phyloP scores from a whole-genome alignment of 2,113 vertebrate species.

The Isurus oxyrinchus region DNA sequence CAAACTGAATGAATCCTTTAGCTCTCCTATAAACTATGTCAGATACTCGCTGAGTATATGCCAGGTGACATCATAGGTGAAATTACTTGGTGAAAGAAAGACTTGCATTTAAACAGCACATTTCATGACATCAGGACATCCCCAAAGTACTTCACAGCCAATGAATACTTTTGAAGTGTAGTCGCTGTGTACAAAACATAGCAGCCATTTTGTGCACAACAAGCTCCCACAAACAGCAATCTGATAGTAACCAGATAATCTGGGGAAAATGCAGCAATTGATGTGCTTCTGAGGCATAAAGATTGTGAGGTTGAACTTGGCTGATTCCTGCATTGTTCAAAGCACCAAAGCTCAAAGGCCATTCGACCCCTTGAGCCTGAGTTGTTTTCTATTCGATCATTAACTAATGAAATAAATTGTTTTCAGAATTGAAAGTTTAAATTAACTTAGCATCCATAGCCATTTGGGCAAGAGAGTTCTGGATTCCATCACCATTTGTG shows the following conservation, averaged over 20 bases:
- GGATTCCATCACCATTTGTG: neutral
- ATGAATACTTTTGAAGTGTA: too few species aligned
- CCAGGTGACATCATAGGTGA: neutral
- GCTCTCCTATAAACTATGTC: neutral
- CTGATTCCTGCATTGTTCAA: neutral
- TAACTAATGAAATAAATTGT: neutral
- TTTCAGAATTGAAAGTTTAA: neutral
- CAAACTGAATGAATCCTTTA: neutral
- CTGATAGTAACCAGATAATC: neutral
- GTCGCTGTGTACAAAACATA: too few species aligned
- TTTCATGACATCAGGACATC: too few species aligned
- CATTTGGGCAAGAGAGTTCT: neutral
- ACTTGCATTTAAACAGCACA: too few species aligned
- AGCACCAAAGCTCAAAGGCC: neutral
- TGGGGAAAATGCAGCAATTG: neutral
- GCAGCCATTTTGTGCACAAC: too few species aligned
- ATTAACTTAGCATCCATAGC: neutral
- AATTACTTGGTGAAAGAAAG: neutral
- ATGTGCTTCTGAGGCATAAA: neutral
- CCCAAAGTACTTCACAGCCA: too few species aligned
- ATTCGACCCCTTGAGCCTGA: neutral
- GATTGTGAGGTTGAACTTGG: neutral
- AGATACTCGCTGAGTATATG: neutral
- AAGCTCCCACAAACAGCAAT: too few species aligned
- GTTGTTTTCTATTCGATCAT: neutral